These are phyloP conservation scores for Nephrocerus scutellatus DNA, from an alignment of 2,888 invertebrate species.

Conservation along the genomic window DNA sequence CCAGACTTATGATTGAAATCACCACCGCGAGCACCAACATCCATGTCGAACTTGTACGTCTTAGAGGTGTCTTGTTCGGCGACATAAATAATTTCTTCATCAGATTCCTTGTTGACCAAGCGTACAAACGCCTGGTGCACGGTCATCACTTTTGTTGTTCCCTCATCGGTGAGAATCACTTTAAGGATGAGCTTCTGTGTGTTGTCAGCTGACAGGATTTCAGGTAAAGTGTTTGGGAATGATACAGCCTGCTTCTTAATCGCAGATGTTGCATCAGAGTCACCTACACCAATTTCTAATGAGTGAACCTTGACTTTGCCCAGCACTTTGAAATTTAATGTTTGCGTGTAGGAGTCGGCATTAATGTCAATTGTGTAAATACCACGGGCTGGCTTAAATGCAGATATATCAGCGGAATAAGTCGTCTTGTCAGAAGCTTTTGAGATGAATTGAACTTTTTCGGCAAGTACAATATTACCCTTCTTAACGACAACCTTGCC, in stretches of 20 bases:
- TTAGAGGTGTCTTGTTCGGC: slow-evolving; percentile 76
- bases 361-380: slow-evolving; percentile 75
- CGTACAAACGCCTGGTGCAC: slow-evolving; percentile 86
- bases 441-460: slow-evolving; percentile 55
- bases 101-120: slow-evolving; percentile 57
- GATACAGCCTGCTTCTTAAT: slow-evolving; percentile 67
- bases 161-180: slow-evolving; percentile 69
- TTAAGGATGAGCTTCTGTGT: slow-evolving; percentile 82
- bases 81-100: slow-evolving; percentile 87
- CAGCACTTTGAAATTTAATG: slow-evolving; percentile 61
- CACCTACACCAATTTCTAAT: slow-evolving; percentile 80
- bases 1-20: slow-evolving; percentile 74
- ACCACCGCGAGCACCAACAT: slow-evolving; percentile 69
- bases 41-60: slow-evolving; percentile 86
- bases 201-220: slow-evolving; percentile 73
- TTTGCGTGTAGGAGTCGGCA: slow-evolving; percentile 58
- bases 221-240: slow-evolving; percentile 64
- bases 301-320: slow-evolving; percentile 69
- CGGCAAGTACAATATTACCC: slow-evolving; percentile 56
- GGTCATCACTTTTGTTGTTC: slow-evolving; percentile 57
- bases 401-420: slow-evolving; percentile 69
- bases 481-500: slow-evolving; percentile 47
- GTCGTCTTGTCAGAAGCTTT: slow-evolving; percentile 63
- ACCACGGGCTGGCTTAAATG: slow-evolving; percentile 73
- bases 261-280: slow-evolving; percentile 81